phyloP scores from a whole-genome alignment of 1,140 invertebrate genomes.

The Idris sp. region DNA sequence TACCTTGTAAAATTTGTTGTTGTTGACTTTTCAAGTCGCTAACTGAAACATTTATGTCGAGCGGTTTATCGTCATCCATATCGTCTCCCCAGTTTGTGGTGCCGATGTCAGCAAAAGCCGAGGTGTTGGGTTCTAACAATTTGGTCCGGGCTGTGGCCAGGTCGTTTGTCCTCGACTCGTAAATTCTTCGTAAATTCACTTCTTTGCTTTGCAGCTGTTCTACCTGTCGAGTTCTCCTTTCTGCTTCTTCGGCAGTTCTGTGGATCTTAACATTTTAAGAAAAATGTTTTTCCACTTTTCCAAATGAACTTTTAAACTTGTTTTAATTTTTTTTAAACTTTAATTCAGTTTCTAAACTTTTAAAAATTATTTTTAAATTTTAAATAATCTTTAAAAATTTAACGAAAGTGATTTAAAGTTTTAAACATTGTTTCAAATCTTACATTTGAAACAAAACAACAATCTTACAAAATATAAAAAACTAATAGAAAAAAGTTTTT shows the following conservation, averaged over 20 bases:
- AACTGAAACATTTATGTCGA: constrained; percentile 66
- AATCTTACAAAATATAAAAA: too few species aligned
- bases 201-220: constrained; percentile 81
- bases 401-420: too few species aligned
- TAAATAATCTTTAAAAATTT: too few species aligned
- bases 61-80: constrained; percentile 66
- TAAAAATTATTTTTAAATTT: too few species aligned
- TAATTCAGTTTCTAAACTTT: too few species aligned
- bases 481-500: too few species aligned
- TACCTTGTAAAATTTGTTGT: constrained; percentile 66
- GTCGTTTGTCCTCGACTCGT: constrained; percentile 74
- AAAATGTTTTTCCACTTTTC: constrained; percentile 41
- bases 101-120: constrained; percentile 76
- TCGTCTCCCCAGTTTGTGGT: constrained; percentile 77
- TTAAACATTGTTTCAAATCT: too few species aligned
- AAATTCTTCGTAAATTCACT: constrained; percentile 80
- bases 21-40: constrained; percentile 69
- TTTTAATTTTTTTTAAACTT: too few species aligned
- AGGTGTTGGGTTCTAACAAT: constrained; percentile 64
- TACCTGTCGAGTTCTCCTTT: constrained; percentile 80
- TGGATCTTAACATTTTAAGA: constrained; percentile 63
- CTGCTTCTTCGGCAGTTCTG: constrained; percentile 81
- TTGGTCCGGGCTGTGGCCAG: constrained; percentile 57
- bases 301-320: too few species aligned
- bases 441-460: too few species aligned